Evolutionary conservation across 2,888 invertebrate genomes (phyloP).

Genomic region (Orthosia incerta): DNA sequence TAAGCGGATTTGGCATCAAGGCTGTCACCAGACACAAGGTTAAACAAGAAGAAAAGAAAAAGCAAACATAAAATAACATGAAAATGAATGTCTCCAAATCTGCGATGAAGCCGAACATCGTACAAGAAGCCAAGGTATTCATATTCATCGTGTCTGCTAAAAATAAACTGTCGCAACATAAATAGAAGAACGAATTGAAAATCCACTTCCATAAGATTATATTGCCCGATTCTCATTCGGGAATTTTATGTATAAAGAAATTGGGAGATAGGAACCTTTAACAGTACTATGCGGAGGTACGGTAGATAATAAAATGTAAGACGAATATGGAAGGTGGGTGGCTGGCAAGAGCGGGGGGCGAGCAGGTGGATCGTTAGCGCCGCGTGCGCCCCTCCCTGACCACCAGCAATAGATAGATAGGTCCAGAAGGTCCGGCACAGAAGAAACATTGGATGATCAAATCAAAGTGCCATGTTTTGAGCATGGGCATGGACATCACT

Average conservation of each 20-base stretch:
- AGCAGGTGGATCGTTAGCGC: constrained; percentile 59
- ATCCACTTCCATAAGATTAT: constrained; percentile 59
- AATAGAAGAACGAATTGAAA: constrained; percentile 58
- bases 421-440: background rate
- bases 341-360: constrained; percentile 23
- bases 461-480: background rate
- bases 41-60: constrained; percentile 33
- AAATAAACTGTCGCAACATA: constrained; percentile 56
- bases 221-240: constrained; percentile 58
- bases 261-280: constrained; percentile 57
- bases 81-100: constrained; percentile 38
- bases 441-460: background rate
- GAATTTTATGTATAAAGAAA: constrained; percentile 61
- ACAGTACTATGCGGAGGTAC: constrained; percentile 45
- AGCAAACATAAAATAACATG: constrained; percentile 24
- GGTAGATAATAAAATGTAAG: constrained; percentile 60
- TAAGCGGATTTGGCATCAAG: constrained; percentile 57
- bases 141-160: constrained; percentile 40
- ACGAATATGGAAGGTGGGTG: constrained; percentile 60
- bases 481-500: no score
- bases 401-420: background rate
- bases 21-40: constrained; percentile 44
- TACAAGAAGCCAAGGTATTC: constrained; percentile 32
- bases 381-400: constrained; percentile 60
- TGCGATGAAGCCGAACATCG: constrained; percentile 27